Evolutionary conservation across 2,888 invertebrate species (phyloP), one percentile per base, ranked within the genome.

Genomic region (Apodemia mormo): DNA sequence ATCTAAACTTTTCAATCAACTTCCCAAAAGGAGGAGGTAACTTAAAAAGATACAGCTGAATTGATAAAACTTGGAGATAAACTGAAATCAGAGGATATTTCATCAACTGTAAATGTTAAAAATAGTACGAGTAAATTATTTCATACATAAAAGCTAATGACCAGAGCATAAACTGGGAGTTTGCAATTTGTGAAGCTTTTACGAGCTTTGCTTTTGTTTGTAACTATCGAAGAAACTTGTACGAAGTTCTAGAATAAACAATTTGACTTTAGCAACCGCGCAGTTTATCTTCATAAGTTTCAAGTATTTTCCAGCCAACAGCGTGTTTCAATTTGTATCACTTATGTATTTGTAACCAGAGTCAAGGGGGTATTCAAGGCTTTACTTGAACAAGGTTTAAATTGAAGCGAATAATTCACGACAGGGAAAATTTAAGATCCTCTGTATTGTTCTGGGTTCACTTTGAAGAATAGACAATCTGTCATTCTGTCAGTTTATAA

Each of bases 211-310:
- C 61, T 61, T 61, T 61, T 61, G 61, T 61, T 61, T 61, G 61
- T 61, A 61, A 61, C 61, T 61, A 61, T 61, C 61, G 61, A 61
- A 61, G 61, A 61, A 61, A 61, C 61, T 61, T 52, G 67, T 69
- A 54, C 68, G 14, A 54, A 64, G 65, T 61, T 68, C 67, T 49
- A 66, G 69, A 68, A 72, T 70, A 67, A 68, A 61, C 68, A 58
- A 71, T 74, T 74, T 68, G 72, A 70, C 72, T 64, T 67, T 66
- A 67, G 49, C n/a, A 68, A 74, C 71, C 61, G 61, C 70, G 56
- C 68, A 68, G 64, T 65, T 65, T 65, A 64, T 52, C 65, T 66
- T 70, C 72, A 71, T 72, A 71, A 67, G 70, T 72, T 72, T 71
- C 68, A 61, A 61, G 61, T 33, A 33, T 33, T 33, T 33, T 61